phyloP scores from a whole-genome alignment of 2,797 vertebrate species.

The Decapterus maruadsi region DNA sequence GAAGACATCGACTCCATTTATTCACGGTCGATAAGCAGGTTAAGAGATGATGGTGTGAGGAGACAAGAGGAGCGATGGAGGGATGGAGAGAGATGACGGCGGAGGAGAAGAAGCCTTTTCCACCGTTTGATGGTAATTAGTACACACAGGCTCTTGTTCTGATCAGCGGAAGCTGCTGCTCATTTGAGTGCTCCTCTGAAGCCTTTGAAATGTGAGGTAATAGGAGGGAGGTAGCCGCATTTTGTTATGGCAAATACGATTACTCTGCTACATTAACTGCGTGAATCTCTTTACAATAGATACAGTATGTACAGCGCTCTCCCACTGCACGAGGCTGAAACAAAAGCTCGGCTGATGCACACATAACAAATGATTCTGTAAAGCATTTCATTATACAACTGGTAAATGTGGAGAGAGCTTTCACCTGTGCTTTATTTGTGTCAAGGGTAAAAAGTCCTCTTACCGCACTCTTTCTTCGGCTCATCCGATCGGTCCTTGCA shows the following conservation, averaged over 20 bases:
- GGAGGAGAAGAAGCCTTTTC: constrained; percentile 25
- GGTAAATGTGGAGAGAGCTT: not conserved
- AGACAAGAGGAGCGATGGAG: constrained; percentile 8
- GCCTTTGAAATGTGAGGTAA: constrained; percentile 61
- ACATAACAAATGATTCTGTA: constrained; percentile 5
- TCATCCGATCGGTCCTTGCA: constrained; percentile 98
- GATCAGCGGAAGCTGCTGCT: constrained; percentile 50
- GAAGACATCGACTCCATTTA: constrained; percentile 7
- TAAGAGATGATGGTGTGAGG: not conserved
- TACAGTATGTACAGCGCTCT: not conserved
- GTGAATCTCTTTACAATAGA: constrained; percentile 37
- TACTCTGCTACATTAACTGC: constrained; percentile 42
- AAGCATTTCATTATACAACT: constrained; percentile 20
- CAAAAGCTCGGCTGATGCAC: constrained; percentile 22
- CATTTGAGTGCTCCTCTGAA: constrained; percentile 26
- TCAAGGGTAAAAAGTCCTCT: constrained; percentile 58
- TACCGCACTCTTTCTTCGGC: constrained; percentile 97
- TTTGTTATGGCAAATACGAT: constrained; percentile 62
- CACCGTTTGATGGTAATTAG: constrained; percentile 50
- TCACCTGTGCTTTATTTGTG: not conserved
- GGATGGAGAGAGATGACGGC: not conserved
- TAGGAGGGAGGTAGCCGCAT: constrained; percentile 42
- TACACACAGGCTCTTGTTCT: constrained; percentile 47
- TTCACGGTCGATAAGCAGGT: constrained; percentile 1
- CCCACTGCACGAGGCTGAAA: constrained; percentile 1